Evolutionary conservation across 1,140 invertebrate genomes (phyloP), one percentile per base, ranked within the genome.

Genomic region (Euura saliciscinereae): DNA sequence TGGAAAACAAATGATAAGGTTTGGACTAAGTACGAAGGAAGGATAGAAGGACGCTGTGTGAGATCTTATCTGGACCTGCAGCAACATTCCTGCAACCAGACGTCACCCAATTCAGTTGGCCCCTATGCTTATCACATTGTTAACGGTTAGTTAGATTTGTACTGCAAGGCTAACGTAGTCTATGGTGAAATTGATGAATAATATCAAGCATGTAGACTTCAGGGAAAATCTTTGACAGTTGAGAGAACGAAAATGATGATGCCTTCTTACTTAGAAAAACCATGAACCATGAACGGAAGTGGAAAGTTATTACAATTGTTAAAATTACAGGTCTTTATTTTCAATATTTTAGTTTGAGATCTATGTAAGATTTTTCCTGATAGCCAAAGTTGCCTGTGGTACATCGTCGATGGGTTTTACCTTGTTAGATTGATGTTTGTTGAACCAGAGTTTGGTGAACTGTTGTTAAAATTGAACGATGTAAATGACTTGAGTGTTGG

Each of bases 401-500:
- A 59, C 13, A 66, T 13, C 71, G 42, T 51, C 71, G 71, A 73
- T 6, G 45, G 11, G 51, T 73, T 79, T 83, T 83, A 83, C 82
- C 82, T 83, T 83, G 77, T 78, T 59, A 83, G 78, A 75, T 65
- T 79, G 77, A 82, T 71, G 79, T 74, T 85, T 75, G 79, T 74
- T 59, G 74, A 68, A 77, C 75, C 82, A 72, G 80, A 78, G 44
- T 79, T 79, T 44, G 85, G 77, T 74, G 84, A 84, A 78, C 77
- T 85, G 79, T 85, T 83, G 76, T 87, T 83, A 84, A 89, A 88
- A 84, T 87, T 88, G 85, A 89, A 88, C 76, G 80, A 84, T 75
- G 87, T 82, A 78, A 89, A 83, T 73, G 86, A 88, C 85, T 88
- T 89, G 77, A 90, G 82, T 65, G 87, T 86, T 76, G 87, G 82